Percentiles rank a stretch among this genome's conserved stretches.
These are phyloP conservation scores for Paedocypris sp. DNA, from an alignment of 2,113 vertebrate genomes.

Conservation along the genomic window DNA sequence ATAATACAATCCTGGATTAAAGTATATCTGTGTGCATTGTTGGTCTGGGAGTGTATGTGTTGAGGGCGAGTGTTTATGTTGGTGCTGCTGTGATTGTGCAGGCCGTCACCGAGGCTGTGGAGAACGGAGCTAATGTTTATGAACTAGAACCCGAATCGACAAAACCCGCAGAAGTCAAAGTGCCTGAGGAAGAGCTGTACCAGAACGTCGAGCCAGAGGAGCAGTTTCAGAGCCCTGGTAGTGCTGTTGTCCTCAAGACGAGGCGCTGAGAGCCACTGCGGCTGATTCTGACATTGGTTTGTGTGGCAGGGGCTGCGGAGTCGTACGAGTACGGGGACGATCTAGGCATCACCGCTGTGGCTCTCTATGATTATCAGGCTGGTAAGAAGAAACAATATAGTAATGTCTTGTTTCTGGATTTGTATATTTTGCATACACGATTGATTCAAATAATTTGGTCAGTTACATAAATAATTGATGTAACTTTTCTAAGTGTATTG, in stretches of 20 bases:
- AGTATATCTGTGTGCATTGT: too few relatives aligned
- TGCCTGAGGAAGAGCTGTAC: constrained; percentile 62
- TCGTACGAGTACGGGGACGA: constrained; percentile 75
- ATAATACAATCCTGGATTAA: too few relatives aligned
- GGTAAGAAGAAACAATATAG: constrained; percentile 50
- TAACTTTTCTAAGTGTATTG: too few relatives aligned
- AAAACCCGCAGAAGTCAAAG: constrained; percentile 23
- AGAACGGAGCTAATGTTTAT: constrained; percentile 31
- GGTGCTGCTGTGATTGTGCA: too few relatives aligned
- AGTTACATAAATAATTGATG: too few relatives aligned
- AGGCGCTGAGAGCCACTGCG: background rate
- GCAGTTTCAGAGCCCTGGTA: constrained; percentile 58
- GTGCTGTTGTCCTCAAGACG: too few relatives aligned
- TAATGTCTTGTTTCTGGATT: too few relatives aligned
- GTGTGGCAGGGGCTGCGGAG: constrained; percentile 57
- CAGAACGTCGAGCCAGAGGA: constrained; percentile 57
- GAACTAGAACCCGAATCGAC: constrained; percentile 40
- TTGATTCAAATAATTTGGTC: too few relatives aligned
- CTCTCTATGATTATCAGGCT: constrained; percentile 95
- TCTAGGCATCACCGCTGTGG: constrained; percentile 83
- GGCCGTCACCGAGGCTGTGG: background rate
- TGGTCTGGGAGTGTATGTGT: too few relatives aligned
- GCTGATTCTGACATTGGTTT: background rate
- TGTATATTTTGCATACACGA: too few relatives aligned
- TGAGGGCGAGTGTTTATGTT: too few relatives aligned